Percentiles rank a stretch among this genome's conserved stretches.
Conservation (phyloP, 2,797 vertebrate genomes). For the Mycteria americana region DNA sequence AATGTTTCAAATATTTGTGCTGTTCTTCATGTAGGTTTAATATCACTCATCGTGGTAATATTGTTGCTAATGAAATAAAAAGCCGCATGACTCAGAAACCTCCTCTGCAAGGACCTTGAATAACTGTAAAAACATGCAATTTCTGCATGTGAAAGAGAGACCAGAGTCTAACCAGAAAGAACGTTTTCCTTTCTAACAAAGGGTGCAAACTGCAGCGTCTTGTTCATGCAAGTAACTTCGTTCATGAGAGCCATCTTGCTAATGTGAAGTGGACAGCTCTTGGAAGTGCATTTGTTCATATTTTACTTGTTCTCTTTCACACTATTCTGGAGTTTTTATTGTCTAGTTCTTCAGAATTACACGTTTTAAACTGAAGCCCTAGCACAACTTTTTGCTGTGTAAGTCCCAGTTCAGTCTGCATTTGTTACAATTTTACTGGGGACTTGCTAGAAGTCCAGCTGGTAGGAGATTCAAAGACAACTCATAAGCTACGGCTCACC, state of each 20-base stretch:
- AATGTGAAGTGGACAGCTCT: background rate
- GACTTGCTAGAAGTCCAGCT: background rate
- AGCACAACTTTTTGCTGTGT: background rate
- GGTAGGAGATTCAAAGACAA: background rate
- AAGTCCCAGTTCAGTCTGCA: background rate
- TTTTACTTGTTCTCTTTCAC: background rate
- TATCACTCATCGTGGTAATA: background rate
- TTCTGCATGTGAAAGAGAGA: background rate
- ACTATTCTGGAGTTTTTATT: background rate
- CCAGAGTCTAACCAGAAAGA: too few species aligned
- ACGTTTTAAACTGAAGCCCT: background rate
- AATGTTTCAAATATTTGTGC: slow-evolving; percentile 4
- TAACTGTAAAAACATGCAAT: background rate
- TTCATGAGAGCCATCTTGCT: background rate
- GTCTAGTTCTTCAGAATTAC: background rate
- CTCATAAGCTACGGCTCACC: background rate
- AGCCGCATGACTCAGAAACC: background rate
- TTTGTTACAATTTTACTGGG: background rate
- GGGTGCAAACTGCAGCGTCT: background rate
- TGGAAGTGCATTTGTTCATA: background rate
- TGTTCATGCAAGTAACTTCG: background rate
- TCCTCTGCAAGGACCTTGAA: background rate
- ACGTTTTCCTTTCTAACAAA: background rate
- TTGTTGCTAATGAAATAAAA: background rate
- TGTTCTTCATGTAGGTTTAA: background rate